phyloP scores from a whole-genome alignment of 1,140 invertebrate species.

The Propsilocerus akamusi region DNA sequence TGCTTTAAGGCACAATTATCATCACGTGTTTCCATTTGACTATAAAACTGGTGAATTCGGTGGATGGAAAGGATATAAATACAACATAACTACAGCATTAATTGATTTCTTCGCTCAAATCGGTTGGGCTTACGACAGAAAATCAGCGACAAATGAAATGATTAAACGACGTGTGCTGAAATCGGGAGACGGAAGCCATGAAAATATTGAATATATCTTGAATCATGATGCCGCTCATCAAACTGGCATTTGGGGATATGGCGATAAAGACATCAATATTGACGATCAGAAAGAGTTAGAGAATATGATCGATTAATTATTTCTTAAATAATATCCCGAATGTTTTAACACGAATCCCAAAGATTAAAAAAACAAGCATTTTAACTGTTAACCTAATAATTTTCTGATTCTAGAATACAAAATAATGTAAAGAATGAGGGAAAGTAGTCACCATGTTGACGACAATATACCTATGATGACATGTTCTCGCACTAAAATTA shows the following conservation, averaged over 20 bases:
- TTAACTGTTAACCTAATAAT: too few relatives aligned
- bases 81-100: conserved; percentile 50
- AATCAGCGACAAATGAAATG: conserved; percentile 41
- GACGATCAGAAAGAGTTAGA: conserved; percentile 32
- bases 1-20: conserved; percentile 78
- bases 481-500: too few relatives aligned
- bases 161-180: conserved; percentile 35
- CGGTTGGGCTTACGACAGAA: conserved; percentile 56
- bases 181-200: conserved; percentile 40
- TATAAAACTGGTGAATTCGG: conserved; percentile 72
- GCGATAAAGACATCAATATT: conserved; percentile 29
- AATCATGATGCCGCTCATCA: conserved; percentile 18
- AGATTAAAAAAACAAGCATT: too few relatives aligned
- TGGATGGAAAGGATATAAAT: conserved; percentile 31
- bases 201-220: too few relatives aligned
- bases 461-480: too few relatives aligned
- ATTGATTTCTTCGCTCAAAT: conserved; percentile 50
- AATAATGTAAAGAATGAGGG: too few relatives aligned
- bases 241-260: conserved; percentile 33
- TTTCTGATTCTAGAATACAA: too few relatives aligned
- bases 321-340: too few relatives aligned
- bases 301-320: too few relatives aligned
- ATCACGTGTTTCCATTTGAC: conserved; percentile 83
- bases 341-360: too few relatives aligned
- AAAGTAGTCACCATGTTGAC: too few relatives aligned